Evolutionary conservation across 2,888 invertebrate species (phyloP).

Genomic region (Penaeus monodon): DNA sequence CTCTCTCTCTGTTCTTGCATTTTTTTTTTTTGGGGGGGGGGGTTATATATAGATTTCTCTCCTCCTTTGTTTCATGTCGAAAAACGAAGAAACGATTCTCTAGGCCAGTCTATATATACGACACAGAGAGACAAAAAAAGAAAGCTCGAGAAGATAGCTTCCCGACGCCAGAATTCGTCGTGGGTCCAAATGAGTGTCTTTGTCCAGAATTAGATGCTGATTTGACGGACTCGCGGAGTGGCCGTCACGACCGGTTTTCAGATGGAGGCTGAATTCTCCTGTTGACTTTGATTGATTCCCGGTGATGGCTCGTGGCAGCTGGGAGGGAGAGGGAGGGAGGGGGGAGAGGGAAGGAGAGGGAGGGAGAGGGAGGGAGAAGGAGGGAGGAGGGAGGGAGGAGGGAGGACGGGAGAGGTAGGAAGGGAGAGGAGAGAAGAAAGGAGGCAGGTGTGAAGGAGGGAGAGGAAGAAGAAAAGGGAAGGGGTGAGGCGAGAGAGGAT

Average conservation of each 20-base stretch:
- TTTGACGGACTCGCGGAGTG: slow-evolving; percentile 45
- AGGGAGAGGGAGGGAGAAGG: background rate
- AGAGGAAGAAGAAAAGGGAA: background rate
- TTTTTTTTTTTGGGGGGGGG: background rate
- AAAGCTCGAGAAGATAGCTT: too few species aligned
- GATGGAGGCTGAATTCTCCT: slow-evolving; percentile 18
- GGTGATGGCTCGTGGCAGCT: slow-evolving; percentile 23
- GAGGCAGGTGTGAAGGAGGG: background rate
- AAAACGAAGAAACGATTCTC: too few species aligned
- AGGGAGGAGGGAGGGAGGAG: background rate
- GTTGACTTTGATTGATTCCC: slow-evolving; percentile 51
- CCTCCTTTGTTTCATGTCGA: background rate
- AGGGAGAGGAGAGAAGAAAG: background rate
- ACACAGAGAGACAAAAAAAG: too few species aligned
- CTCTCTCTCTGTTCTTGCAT: too few species aligned
- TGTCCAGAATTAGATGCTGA: slow-evolving; percentile 44
- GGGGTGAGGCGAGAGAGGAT: background rate
- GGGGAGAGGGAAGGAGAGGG: background rate
- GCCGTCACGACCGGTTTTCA: slow-evolving; percentile 16
- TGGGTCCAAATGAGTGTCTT: slow-evolving; percentile 3
- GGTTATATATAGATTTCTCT: background rate
- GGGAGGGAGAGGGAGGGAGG: slow-evolving; percentile 8
- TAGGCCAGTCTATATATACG: too few species aligned
- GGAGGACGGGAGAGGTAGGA: background rate
- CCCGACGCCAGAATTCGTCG: too few species aligned